These are phyloP conservation scores for Tetragnatha montana DNA, from an alignment of 2,888 invertebrate species.

Conservation along the genomic window DNA sequence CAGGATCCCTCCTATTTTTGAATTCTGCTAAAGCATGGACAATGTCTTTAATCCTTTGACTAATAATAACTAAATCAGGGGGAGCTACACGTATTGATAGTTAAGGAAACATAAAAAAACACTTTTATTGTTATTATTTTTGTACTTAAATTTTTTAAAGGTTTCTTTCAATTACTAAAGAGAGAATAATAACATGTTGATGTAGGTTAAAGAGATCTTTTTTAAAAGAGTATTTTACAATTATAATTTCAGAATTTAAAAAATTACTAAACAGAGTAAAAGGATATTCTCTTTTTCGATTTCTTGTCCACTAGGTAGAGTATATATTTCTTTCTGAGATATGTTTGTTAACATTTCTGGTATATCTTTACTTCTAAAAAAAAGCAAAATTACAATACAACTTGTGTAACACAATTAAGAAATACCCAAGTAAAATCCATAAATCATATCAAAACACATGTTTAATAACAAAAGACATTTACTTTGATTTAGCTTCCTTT, in stretches of 20 bases:
- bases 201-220: background rate
- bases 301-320: conserved; percentile 86
- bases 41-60: conserved; percentile 91
- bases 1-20: conserved; percentile 77
- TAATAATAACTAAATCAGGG: conserved; percentile 84
- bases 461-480: conserved; percentile 53
- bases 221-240: too few species aligned
- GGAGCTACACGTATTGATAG: conserved; percentile 73
- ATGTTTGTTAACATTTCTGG: conserved; percentile 89
- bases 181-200: background rate
- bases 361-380: conserved; percentile 82
- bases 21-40: conserved; percentile 88
- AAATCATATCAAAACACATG: conserved; percentile 16
- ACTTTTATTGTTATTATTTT: background rate
- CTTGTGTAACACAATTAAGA: background rate
- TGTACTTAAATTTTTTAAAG: background rate
- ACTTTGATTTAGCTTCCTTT: conserved; percentile 83
- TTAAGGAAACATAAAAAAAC: conserved; percentile 15
- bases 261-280: conserved; percentile 76
- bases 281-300: conserved; percentile 80
- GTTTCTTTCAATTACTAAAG: background rate
- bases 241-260: too few species aligned
- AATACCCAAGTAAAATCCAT: background rate
- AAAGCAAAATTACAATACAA: conserved; percentile 17
- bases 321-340: conserved; percentile 79